Conservation (phyloP, 2,797 vertebrate species). For the Coreius guichenoti region DNA sequence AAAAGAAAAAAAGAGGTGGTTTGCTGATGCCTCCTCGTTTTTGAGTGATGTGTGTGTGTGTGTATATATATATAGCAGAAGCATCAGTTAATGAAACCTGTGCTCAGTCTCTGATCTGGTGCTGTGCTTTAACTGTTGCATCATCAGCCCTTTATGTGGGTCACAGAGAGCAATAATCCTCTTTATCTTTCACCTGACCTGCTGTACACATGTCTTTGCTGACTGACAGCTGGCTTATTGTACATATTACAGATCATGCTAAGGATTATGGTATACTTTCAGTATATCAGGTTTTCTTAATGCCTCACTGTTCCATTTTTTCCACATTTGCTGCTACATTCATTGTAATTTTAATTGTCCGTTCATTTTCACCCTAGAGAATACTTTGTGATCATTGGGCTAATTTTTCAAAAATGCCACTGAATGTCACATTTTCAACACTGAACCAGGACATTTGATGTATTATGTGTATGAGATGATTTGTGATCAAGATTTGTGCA, state of each 20-base stretch:
- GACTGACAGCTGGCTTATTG: slow-evolving; percentile 6
- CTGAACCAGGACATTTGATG: neutral
- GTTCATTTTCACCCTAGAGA: too few species aligned
- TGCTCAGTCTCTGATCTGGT: neutral
- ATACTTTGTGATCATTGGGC: neutral
- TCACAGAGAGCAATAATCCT: slow-evolving; percentile 36
- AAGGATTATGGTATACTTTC: neutral
- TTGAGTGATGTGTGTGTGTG: too few species aligned
- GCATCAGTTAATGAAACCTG: slow-evolving; percentile 17
- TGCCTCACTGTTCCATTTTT: neutral
- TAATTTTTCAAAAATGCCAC: neutral
- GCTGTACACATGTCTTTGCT: neutral
- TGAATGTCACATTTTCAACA: neutral
- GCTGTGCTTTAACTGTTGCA: slow-evolving; percentile 27
- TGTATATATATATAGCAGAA: slow-evolving; percentile 35
- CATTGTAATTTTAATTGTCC: neutral
- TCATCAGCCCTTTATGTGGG: slow-evolving; percentile 40
- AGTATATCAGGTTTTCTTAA: neutral
- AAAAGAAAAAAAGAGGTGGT: neutral
- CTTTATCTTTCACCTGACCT: slow-evolving; percentile 41
- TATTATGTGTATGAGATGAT: neutral
- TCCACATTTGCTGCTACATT: neutral
- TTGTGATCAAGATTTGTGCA: neutral
- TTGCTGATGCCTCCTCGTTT: neutral
- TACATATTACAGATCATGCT: slow-evolving; percentile 6